Evolutionary conservation across 2,797 vertebrate species (phyloP).

Genomic region (Notolabrus celidotus): DNA sequence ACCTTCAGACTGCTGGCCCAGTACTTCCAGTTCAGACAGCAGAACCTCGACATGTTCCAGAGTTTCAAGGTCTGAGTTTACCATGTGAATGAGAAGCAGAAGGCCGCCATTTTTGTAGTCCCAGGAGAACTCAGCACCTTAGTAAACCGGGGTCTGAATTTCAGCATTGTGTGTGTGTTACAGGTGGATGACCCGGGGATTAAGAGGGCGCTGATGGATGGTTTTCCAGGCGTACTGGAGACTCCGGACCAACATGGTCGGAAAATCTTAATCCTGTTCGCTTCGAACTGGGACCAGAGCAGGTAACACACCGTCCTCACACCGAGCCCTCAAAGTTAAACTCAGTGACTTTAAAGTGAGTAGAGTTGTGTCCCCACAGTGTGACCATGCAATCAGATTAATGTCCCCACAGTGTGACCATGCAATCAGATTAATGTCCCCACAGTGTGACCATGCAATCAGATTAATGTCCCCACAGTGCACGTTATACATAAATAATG

Average conservation of each 20-base stretch:
- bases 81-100: no score
- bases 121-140: no score
- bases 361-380: no score
- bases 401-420: no score
- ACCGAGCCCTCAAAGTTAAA: no score
- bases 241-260: slow-evolving; percentile 96
- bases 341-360: no score
- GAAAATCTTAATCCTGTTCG: slow-evolving; percentile 98
- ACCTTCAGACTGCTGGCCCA: slow-evolving; percentile 97
- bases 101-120: no score
- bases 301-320: slow-evolving; percentile 81
- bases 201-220: slow-evolving; percentile 97
- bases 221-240: slow-evolving; percentile 95
- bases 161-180: slow-evolving; percentile 4
- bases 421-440: no score
- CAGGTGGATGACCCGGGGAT: slow-evolving; percentile 92
- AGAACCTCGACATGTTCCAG: slow-evolving; percentile 99
- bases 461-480: no score
- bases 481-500: no score
- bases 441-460: no score
- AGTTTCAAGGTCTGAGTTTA: slow-evolving; percentile 90
- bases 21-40: slow-evolving; percentile 98
- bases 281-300: slow-evolving; percentile 99
- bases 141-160: not conserved
- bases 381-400: no score